These are phyloP conservation scores for Clarias magur DNA, from an alignment of 2,113 vertebrate species.

Conservation along the genomic window DNA sequence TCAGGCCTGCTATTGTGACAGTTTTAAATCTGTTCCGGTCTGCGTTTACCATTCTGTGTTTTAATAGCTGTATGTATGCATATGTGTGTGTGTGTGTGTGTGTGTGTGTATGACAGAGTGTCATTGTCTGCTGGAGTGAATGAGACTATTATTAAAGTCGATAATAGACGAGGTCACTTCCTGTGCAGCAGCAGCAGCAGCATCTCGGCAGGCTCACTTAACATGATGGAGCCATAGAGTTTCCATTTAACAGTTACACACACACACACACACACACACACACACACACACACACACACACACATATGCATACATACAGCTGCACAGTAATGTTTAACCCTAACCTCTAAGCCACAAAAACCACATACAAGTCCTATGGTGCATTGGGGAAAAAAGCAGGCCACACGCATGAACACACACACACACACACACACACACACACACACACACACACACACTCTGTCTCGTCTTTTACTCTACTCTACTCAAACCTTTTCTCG, in stretches of 20 bases:
- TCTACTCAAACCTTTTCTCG: neutral
- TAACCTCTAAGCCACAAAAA: conserved; percentile 12
- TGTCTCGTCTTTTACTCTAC: conserved; percentile 15
- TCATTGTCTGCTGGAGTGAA: conserved; percentile 44
- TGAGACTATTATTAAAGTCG: conserved; percentile 48
- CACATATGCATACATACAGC: conserved; percentile 7
- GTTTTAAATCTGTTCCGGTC: neutral
- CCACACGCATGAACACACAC: conserved; percentile 3
- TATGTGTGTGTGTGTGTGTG: conserved; percentile 15
- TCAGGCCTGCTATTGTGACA: neutral
- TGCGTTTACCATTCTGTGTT: neutral
- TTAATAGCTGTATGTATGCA: conserved; percentile 16
- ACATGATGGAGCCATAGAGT: conserved; percentile 25
- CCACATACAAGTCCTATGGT: conserved; percentile 1
- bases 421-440: neutral
- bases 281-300: conserved; percentile 26
- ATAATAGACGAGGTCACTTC: conserved; percentile 43
- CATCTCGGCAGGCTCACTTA: conserved; percentile 19
- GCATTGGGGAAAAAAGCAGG: conserved; percentile 20
- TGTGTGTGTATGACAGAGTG: conserved; percentile 19
- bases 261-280: conserved; percentile 9
- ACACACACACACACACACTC: neutral
- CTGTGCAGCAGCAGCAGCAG: conserved; percentile 8
- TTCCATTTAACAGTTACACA: neutral
- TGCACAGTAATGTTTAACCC: conserved; percentile 25